Percentiles rank a stretch among this genome's conserved stretches.
These are phyloP conservation scores for Zaprionus taronus DNA, from an alignment of 1,140 invertebrate species.

Conservation along the genomic window DNA sequence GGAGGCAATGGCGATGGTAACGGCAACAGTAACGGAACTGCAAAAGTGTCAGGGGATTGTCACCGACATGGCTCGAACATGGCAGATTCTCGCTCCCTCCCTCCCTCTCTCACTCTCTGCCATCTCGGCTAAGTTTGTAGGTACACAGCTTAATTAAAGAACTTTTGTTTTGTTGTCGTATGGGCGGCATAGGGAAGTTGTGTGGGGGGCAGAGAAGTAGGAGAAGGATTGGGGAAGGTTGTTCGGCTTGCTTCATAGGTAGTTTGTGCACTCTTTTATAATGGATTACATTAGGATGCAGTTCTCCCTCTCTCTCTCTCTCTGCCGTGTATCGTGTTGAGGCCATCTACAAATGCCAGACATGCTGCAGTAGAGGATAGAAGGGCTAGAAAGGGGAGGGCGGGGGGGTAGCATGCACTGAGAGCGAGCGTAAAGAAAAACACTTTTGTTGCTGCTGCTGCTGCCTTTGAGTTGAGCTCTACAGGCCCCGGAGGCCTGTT, in stretches of 20 bases:
- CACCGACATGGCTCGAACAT: slow-evolving; percentile 47
- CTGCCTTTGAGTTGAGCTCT: slow-evolving; percentile 57
- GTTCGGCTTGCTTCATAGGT: slow-evolving; percentile 24
- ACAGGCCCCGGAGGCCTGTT: slow-evolving; percentile 59
- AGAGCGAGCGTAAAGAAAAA: slow-evolving; percentile 29
- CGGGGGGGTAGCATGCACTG: background rate
- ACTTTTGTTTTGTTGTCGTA: slow-evolving; percentile 36
- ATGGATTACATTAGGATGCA: slow-evolving; percentile 76
- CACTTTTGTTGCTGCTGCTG: slow-evolving; percentile 17
- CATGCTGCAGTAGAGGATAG: background rate
- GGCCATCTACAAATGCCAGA: slow-evolving; percentile 30
- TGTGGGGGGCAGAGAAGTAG: slow-evolving; percentile 16
- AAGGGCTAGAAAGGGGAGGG: background rate
- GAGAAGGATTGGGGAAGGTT: background rate
- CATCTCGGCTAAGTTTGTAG: slow-evolving; percentile 27
- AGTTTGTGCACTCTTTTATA: slow-evolving; percentile 53
- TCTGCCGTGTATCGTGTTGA: slow-evolving; percentile 11
- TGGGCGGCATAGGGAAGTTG: slow-evolving; percentile 3
- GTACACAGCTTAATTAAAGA: slow-evolving; percentile 72
- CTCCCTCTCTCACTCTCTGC: background rate
- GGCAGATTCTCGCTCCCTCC: slow-evolving; percentile 20
- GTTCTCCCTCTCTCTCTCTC: slow-evolving; percentile 33
- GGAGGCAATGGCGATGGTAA: slow-evolving; percentile 24
- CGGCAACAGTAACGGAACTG: slow-evolving; percentile 33
- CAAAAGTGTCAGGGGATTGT: slow-evolving; percentile 67